These are phyloP conservation scores for Ennomos fuscantarius DNA, from an alignment of 2,888 invertebrate species.

Conservation along the genomic window DNA sequence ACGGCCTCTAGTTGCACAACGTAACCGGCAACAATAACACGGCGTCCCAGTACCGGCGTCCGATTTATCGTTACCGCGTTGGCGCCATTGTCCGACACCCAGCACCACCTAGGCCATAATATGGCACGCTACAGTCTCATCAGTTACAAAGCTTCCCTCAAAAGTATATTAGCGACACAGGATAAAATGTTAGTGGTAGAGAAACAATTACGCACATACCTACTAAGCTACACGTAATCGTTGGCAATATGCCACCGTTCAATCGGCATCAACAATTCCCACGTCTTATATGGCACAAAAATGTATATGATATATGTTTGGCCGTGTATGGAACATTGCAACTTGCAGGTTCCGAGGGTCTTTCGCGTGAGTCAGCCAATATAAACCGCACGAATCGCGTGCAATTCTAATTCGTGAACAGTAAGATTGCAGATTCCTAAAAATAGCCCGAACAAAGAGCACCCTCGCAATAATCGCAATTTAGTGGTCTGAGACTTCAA, in stretches of 20 bases:
- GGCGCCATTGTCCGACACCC: conserved; percentile 20
- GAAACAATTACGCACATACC: conserved; percentile 57
- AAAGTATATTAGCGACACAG: conserved; percentile 46
- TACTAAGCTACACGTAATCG: conserved; percentile 41
- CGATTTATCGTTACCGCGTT: conserved; percentile 22
- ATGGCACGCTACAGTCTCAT: conserved; percentile 18
- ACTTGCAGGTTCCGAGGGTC: conserved; percentile 45
- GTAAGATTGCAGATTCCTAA: conserved; percentile 19
- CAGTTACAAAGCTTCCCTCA: conserved; percentile 16
- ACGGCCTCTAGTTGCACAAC: conserved; percentile 33
- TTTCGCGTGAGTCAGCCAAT: conserved; percentile 54
- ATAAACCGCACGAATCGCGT: conserved; percentile 21
- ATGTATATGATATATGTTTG: conserved; percentile 59
- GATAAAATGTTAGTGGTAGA: conserved; percentile 62
- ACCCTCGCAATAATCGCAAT: conserved; percentile 31
- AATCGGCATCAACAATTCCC: conserved; percentile 55
- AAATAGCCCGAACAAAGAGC: conserved; percentile 27
- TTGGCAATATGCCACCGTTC: conserved; percentile 62
- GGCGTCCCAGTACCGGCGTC: conserved; percentile 15
- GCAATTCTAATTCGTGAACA: conserved; percentile 14
- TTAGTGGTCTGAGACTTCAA: conserved; percentile 38
- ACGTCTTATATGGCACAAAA: conserved; percentile 71
- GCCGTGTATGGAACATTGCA: conserved; percentile 60
- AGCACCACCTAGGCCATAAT: conserved; percentile 14
- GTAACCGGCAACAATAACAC: conserved; percentile 21